Conservation (phyloP, 30 jellyfish, hydroid and myxozoan species). For the Sanderia malayensis region DNA sequence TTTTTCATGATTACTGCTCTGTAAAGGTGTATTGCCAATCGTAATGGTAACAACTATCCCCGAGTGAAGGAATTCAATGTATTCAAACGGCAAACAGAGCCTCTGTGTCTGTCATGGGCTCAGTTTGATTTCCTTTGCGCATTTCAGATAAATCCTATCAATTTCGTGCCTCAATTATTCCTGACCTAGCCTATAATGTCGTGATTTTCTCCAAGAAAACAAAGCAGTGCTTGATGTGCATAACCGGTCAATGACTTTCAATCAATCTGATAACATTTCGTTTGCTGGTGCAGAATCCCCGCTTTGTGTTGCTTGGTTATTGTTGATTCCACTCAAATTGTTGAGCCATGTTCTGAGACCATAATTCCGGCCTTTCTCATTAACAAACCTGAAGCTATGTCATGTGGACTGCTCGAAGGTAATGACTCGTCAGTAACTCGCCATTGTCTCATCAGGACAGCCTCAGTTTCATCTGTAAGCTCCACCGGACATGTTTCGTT, state of each 20-base stretch:
- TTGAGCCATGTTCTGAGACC: not conserved
- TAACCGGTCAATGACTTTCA: not conserved
- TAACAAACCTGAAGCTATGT: not conserved
- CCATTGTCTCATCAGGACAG: not conserved
- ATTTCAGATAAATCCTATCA: too few species aligned
- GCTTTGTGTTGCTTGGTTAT: not conserved
- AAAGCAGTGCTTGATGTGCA: not conserved
- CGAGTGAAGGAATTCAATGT: not conserved
- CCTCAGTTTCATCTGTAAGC: not conserved
- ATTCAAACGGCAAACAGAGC: not conserved
- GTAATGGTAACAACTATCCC: too few species aligned
- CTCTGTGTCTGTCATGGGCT: not conserved
- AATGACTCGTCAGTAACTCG: not conserved
- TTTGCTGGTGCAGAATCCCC: not conserved
- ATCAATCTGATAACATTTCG: not conserved
- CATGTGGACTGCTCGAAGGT: not conserved
- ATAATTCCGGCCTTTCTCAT: not conserved
- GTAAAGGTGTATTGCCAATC: too few species aligned
- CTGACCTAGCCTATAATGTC: not conserved
- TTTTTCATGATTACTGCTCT: too few species aligned
- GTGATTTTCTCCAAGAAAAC: not conserved
- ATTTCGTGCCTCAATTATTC: not conserved
- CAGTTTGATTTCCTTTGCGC: not conserved
- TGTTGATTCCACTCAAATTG: not conserved
- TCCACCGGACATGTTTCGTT: not conserved